Base-by-base conservation (phyloP, 2,888 invertebrate species). In the Amitus sp. region DNA sequence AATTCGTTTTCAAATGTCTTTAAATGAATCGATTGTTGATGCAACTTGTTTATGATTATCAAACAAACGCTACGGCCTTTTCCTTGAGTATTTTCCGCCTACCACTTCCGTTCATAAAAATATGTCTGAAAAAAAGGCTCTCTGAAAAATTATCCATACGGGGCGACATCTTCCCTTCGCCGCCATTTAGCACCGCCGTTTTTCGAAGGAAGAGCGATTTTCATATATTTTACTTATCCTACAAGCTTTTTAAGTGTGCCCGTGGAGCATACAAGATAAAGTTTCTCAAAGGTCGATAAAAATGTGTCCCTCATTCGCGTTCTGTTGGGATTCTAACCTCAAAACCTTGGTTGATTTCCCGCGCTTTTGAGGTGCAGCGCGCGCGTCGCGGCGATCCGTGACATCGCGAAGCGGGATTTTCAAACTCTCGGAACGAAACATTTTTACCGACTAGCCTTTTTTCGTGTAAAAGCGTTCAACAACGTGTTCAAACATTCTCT, bases 101-200 rank as follows among this genome's bases (percentile, higher is more conserved):
- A n/a, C n/a, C n/a, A n/a, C n/a, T n/a, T n/a, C n/a, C n/a, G n/a
- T 33, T 39, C 46, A 33, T 59, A 59, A 49, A 63, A 63, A 50
- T 20, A 48, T 45, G 48, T 63, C 56, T 59, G 55, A 55, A 59
- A 63, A 63, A 55, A 54, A 58, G 39, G 34, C 55, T 20, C 15
- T 62, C 54, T 58, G 51, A 55, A 42, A 42, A 42, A 42, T 42
- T n/a, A 34, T 2, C 4, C 10, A 34, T 34, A 34, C 34, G 34
- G 6, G 13, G n/a, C 10, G n/a, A 42, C 20, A n/a, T n/a, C 2
- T 10, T 42, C 19, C 20, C 12, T 19, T 42, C n/a, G 37, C 20
- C 42, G 12, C 19, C 37, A 37, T 7, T 47, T 30, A 47, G 30
- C 42, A 27, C 53, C 27, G 28, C 13, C 40, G 20, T 33, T 23